phyloP scores from a whole-genome alignment of 2,113 vertebrate species.

The Gopherus evgoodei region DNA sequence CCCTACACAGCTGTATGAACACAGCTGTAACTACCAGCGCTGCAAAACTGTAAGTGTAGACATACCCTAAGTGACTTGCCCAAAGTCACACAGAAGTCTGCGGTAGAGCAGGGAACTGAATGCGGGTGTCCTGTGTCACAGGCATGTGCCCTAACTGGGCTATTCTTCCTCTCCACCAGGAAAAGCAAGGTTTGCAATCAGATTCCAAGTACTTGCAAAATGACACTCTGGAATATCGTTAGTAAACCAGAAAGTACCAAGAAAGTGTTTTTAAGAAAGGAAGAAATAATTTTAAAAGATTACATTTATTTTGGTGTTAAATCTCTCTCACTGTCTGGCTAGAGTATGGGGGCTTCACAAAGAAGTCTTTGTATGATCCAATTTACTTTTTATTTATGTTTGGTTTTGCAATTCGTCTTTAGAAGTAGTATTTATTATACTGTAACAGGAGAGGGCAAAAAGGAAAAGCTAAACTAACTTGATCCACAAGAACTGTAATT shows the following conservation, averaged over 20 bases:
- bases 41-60: too few relatives aligned
- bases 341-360: neutral
- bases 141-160: neutral
- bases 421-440: neutral
- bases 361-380: conserved; percentile 30
- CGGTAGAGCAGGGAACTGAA: neutral
- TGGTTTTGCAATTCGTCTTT: conserved; percentile 26
- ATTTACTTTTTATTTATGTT: conserved; percentile 9
- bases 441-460: neutral
- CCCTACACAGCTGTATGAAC: too few relatives aligned
- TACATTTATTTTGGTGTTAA: neutral
- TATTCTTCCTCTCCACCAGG: neutral
- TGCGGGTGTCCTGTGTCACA: rapidly evolving
- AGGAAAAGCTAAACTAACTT: neutral
- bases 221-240: neutral
- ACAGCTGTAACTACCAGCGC: too few relatives aligned
- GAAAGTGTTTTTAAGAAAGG: neutral
- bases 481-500: neutral
- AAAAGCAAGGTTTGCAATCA: neutral
- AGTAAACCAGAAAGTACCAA: conserved; percentile 4
- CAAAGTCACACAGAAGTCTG: neutral
- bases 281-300: neutral
- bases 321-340: neutral
- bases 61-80: neutral
- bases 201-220: neutral